Conservation (phyloP, 2,113 vertebrate genomes). For the Bos indicus region DNA sequence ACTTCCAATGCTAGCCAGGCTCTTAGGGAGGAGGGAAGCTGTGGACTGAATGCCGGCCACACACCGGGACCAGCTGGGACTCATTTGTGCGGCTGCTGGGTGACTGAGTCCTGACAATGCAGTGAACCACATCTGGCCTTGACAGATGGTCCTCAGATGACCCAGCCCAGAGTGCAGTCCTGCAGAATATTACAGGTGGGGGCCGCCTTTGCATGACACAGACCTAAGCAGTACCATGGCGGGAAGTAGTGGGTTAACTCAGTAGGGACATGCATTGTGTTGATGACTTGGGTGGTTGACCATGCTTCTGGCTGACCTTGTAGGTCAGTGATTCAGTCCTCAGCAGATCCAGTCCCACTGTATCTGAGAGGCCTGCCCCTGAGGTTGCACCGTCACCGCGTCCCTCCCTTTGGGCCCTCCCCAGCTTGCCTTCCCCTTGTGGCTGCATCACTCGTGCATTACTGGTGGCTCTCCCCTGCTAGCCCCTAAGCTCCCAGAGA, state of each 20-base stretch:
- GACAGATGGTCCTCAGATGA: background rate
- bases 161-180: accelerated
- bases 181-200: no score
- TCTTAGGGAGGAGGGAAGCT: background rate
- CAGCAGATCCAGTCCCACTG: accelerated
- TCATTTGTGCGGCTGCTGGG: accelerated
- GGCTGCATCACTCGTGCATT: accelerated
- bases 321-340: accelerated
- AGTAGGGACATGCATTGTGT: accelerated
- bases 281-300: accelerated
- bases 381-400: accelerated
- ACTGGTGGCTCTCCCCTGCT: accelerated
- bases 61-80: background rate
- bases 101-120: background rate
- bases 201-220: accelerated
- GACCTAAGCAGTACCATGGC: accelerated
- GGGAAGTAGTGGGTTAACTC: background rate
- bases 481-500: background rate
- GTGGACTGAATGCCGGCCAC: accelerated
- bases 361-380: background rate
- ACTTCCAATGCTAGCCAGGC: background rate
- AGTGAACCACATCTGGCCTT: no score
- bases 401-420: accelerated
- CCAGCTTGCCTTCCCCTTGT: accelerated
- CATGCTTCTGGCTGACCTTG: background rate